Base-by-base conservation (phyloP, 1,140 invertebrate species). In the Aphaenogaster rudis region DNA sequence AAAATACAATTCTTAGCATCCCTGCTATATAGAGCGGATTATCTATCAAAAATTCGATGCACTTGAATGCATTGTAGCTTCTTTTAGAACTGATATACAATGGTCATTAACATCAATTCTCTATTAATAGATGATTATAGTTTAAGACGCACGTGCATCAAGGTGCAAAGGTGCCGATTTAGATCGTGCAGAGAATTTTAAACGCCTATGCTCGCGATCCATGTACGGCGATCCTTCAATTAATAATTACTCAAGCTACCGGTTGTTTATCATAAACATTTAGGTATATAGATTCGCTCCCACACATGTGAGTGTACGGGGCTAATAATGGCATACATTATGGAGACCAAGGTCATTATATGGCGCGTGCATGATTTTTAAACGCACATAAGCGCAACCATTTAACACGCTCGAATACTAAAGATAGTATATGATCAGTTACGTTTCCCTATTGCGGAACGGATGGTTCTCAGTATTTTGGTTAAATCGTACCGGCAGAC, bases 281-380 rank as follows among this genome's bases (percentile, higher is more conserved):
- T 88, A 90, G 79, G 42, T 80, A 86, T 88, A 86, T 77, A 71
- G 77, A 88, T 88, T 86, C 50, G 86, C 57, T 86, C 86, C 88
- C 45, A 91, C 63, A 85, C 57, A 15, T 28, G 63, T 15, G 33
- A 88, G 21, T 54, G 63, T 72, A 42, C 15, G 54, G 42, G 11
- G 9, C 17, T 80, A 76, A 72, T 69, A 80, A 6, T 54, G 11
- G 54, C 50, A 48, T 42, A 74, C 8, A 13, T 21, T 66, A 74
- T n/a, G 17, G 21, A 61, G 66, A 8, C 11, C 74, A 88, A 88
- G 88, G 87, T 59, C 39, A n/a, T 50, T 80, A 9, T 54, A 67
- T 15, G 8, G 48, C 3, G 0, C 15, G 11, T 71, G 17, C 17
- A 48, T 21, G 6, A 81, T 80, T 90, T 77, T 86, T 71, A 77